Conservation (phyloP, 1,140 invertebrate species). For the Bradynema listronoti region DNA sequence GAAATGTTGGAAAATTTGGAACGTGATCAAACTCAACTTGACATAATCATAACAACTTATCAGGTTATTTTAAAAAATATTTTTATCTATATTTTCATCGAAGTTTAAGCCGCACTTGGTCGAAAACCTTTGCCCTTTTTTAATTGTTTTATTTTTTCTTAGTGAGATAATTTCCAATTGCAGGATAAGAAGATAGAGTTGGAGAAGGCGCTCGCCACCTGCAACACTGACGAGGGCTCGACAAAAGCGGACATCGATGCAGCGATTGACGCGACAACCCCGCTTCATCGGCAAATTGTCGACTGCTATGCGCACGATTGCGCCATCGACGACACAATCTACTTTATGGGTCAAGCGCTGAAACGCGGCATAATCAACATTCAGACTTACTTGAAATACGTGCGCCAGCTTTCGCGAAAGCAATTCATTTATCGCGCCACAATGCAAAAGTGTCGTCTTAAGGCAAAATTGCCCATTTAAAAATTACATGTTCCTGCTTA, state of each 20-base stretch:
- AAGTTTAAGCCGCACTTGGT: not conserved
- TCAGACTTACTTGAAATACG: slow-evolving; percentile 91
- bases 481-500: not conserved
- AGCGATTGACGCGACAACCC: slow-evolving; percentile 88
- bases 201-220: slow-evolving; percentile 26
- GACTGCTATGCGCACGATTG: slow-evolving; percentile 95
- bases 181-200: slow-evolving; percentile 60
- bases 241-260: slow-evolving; percentile 76
- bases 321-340: slow-evolving; percentile 94
- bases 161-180: too few relatives aligned
- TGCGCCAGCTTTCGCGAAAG: slow-evolving; percentile 81
- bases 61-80: slow-evolving; percentile 37
- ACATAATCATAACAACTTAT: slow-evolving; percentile 26
- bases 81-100: slow-evolving; percentile 9
- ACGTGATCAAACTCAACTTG: slow-evolving; percentile 68
- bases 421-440: slow-evolving; percentile 90
- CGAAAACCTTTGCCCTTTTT: too few relatives aligned
- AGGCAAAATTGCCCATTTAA: slow-evolving; percentile 72
- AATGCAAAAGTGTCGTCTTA: slow-evolving; percentile 91
- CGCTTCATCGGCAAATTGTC: slow-evolving; percentile 89
- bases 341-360: slow-evolving; percentile 92
- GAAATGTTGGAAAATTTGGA: slow-evolving; percentile 73
- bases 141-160: too few relatives aligned
- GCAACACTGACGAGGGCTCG: slow-evolving; percentile 63
- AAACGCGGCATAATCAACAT: slow-evolving; percentile 84